These are phyloP conservation scores for Argopecten irradians DNA, from an alignment of 1,140 invertebrate genomes.

Conservation along the genomic window DNA sequence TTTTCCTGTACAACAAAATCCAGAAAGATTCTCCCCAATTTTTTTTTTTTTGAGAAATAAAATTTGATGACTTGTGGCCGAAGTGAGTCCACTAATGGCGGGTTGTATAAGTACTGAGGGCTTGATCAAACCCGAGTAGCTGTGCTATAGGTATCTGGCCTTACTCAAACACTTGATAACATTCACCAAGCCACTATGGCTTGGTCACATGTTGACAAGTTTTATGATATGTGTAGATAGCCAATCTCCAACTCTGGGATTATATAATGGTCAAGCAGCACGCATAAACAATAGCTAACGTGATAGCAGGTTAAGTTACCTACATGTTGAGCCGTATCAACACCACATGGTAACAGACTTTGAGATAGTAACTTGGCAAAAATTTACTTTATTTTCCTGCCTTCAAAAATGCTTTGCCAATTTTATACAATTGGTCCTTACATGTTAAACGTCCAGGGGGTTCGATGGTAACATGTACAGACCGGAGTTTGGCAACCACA, in stretches of 20 bases:
- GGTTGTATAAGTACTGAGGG: background rate
- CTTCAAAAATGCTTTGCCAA: background rate
- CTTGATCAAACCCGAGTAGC: background rate
- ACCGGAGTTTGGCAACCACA: background rate
- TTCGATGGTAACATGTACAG: background rate
- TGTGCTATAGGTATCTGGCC: background rate
- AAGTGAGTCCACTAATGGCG: background rate
- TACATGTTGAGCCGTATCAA: background rate
- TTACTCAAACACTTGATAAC: slow-evolving; percentile 22
- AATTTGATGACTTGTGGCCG: background rate
- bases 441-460: background rate
- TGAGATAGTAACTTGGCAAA: background rate
- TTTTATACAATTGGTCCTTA: slow-evolving; percentile 2
- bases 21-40: background rate
- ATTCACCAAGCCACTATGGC: background rate
- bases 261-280: background rate
- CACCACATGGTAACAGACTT: background rate
- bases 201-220: slow-evolving; percentile 15
- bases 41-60: background rate
- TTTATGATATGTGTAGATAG: slow-evolving; percentile 12
- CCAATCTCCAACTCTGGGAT: background rate
- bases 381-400: background rate
- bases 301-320: background rate
- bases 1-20: background rate
- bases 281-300: background rate